A percentile compares a stretch with the other conserved stretches of the same genome.
Evolutionary conservation across 2,888 invertebrate species (phyloP).

Genomic region (Xiphydria camelus): DNA sequence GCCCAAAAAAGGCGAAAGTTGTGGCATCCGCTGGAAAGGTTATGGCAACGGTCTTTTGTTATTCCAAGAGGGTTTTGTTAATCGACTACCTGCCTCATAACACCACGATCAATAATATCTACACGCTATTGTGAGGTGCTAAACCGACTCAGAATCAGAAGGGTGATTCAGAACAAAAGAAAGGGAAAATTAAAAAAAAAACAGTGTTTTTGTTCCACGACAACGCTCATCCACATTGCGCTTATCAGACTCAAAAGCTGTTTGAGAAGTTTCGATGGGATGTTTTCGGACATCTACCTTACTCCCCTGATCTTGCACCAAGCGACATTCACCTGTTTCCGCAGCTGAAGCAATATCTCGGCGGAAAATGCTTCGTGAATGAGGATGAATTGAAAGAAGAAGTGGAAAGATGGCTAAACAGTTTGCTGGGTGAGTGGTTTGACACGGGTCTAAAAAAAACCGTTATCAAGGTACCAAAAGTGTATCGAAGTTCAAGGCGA

Average conservation of each 20-base stretch:
- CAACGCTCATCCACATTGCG: not conserved
- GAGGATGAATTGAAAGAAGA: not conserved
- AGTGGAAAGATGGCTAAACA: no score
- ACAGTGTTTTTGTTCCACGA: not conserved
- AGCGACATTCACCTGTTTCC: not conserved
- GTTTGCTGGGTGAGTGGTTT: not conserved
- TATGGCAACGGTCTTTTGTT: slow-evolving; percentile 32
- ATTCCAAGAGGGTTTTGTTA: slow-evolving; percentile 25
- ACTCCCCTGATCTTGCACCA: not conserved
- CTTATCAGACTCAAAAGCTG: not conserved
- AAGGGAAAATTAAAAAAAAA: not conserved
- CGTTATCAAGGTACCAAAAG: no score
- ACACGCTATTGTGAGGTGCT: not conserved
- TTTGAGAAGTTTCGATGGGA: not conserved
- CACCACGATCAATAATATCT: not conserved
- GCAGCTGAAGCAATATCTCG: not conserved
- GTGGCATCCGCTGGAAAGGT: slow-evolving; percentile 24
- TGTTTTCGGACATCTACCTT: not conserved
- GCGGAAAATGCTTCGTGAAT: not conserved
- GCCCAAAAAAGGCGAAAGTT: slow-evolving; percentile 28
- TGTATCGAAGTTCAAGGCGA: no score
- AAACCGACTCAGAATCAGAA: not conserved
- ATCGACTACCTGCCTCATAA: slow-evolving; percentile 25
- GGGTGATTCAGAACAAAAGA: not conserved
- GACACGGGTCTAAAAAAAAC: not conserved